phyloP scores from a whole-genome alignment of 2,888 invertebrate genomes.

The Capitulum mitella region DNA sequence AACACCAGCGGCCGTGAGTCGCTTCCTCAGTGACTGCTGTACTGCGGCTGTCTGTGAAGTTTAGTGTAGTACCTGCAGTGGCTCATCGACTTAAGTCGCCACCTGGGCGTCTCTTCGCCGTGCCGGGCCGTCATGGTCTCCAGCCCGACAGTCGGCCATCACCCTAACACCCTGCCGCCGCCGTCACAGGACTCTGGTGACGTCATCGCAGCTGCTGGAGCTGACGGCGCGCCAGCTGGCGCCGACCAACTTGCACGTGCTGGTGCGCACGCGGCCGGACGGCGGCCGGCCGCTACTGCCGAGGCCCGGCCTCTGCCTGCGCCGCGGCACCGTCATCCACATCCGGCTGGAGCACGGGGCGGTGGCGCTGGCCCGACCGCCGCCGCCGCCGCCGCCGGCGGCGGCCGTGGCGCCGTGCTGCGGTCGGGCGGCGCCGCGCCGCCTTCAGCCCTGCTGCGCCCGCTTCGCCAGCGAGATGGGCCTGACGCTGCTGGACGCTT shows the following conservation, averaged over 20 bases:
- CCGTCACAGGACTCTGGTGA: slow-evolving; percentile 1
- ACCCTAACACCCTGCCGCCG: not conserved
- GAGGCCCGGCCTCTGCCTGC: not conserved
- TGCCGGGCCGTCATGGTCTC: too few species aligned
- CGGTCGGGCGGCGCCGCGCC: not conserved
- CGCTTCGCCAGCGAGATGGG: not conserved
- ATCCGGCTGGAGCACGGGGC: not conserved
- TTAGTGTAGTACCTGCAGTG: too few species aligned
- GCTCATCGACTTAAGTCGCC: too few species aligned
- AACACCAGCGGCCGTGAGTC: too few species aligned
- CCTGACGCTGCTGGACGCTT: not conserved
- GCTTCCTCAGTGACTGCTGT: too few species aligned
- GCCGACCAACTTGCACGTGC: slow-evolving; percentile 17
- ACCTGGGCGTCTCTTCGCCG: too few species aligned
- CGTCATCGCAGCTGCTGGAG: slow-evolving; percentile 6
- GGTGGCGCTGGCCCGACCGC: not conserved
- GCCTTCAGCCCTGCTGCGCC: slow-evolving; percentile 7
- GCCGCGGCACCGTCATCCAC: slow-evolving; percentile 9
- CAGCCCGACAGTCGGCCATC: too few species aligned
- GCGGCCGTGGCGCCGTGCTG: not conserved
- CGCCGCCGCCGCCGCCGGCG: not conserved
- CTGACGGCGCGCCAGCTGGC: slow-evolving; percentile 6
- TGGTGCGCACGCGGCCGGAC: not conserved
- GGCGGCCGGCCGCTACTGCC: not conserved
- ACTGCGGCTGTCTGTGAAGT: too few species aligned